A percentile compares a stretch with the other conserved stretches of the same genome.
phyloP scores from a whole-genome alignment of 2,797 vertebrate species.

The Carduelis carduelis region DNA sequence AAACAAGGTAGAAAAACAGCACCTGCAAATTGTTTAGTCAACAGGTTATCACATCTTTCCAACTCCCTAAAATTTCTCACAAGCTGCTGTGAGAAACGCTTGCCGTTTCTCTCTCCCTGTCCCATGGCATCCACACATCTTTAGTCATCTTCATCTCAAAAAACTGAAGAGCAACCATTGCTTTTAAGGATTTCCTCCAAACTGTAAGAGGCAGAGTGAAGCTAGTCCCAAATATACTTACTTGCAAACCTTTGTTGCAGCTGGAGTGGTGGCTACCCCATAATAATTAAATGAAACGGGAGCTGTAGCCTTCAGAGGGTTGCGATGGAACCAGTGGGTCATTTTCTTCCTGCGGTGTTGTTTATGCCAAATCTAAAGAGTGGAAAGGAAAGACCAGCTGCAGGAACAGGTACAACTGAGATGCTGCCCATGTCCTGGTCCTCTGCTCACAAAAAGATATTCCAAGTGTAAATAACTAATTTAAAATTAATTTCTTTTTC shows the following conservation, averaged over 20 bases:
- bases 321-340: constrained; percentile 99
- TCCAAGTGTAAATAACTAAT: neutral
- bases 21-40: no score
- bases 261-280: constrained; percentile 87
- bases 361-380: neutral
- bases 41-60: no score
- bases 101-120: no score
- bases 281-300: constrained; percentile 93
- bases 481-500: neutral
- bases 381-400: neutral
- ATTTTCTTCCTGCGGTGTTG: constrained; percentile 69
- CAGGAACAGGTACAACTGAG: neutral
- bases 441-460: neutral
- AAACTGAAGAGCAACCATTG: neutral
- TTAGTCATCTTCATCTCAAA: neutral
- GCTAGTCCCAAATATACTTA: constrained; percentile 67
- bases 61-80: no score
- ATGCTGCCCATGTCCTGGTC: neutral
- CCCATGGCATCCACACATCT: neutral
- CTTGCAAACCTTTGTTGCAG: constrained; percentile 96
- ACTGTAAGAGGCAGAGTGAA: neutral
- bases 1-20: no score
- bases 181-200: neutral
- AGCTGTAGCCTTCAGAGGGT: constrained; percentile 95
- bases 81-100: no score